phyloP scores from a whole-genome alignment of 37 sponge, comb jelly and placozoan species.

The Theonella swinhoei region DNA sequence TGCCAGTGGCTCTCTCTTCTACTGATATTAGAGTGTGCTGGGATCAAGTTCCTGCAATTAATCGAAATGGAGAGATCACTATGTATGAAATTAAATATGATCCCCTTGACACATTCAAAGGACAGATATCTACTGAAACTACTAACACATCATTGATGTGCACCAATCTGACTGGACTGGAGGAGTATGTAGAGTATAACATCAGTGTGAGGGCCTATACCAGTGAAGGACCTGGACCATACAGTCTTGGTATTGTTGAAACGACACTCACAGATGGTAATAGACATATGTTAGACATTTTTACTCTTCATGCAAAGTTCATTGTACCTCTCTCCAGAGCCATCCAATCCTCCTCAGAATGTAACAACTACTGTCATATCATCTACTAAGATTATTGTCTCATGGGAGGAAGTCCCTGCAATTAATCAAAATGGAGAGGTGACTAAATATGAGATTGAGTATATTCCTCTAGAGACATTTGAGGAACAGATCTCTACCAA shows the following conservation, averaged over 20 bases:
- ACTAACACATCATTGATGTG: neutral
- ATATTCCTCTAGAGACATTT: no score
- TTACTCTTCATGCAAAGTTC: neutral
- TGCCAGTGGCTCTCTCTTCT: neutral
- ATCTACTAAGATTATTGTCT: no score
- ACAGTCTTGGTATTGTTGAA: neutral
- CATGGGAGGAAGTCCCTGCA: no score
- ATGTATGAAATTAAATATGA: constrained; percentile 22
- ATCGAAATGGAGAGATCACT: constrained; percentile 52
- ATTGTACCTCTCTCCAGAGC: constrained; percentile 5
- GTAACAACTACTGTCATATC: no score
- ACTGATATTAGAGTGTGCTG: constrained; percentile 19
- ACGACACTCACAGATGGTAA: neutral
- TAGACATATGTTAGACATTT: no score
- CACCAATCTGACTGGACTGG: neutral
- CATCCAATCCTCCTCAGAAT: neutral
- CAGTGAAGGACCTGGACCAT: neutral
- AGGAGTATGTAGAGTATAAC: neutral
- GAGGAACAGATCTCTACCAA: no score
- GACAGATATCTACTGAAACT: neutral
- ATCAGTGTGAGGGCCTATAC: neutral
- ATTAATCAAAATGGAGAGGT: no score
- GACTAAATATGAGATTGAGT: no score
- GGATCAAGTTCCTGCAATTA: constrained; percentile 7
- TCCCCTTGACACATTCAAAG: constrained; percentile 2